Evolutionary conservation across 2,113 vertebrate genomes (phyloP), one percentile per base, ranked within the genome.

Genomic region (Asarcornis scutulata): DNA sequence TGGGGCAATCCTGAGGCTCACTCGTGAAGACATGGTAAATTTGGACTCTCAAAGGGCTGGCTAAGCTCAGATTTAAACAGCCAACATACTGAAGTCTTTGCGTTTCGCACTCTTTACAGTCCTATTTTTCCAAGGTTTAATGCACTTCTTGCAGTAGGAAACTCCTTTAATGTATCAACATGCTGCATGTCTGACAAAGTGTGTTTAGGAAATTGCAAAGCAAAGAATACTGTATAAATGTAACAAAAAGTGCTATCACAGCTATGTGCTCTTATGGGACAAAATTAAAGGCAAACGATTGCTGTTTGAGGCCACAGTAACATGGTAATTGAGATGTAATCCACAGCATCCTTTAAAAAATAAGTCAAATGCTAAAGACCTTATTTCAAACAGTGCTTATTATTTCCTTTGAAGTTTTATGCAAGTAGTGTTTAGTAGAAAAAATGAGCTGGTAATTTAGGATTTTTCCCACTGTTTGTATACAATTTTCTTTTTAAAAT

Each of bases 401-500:
- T 86, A 73, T 66, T 93, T 78, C 22, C 40, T 95, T 93, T 91
- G 78, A 85, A 94, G 69, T 21, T 18, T 88, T 74, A 79, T 27
- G 29, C 20, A 95, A 13, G 4, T 50, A 72, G 62, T 52, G 40
- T 76, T 94, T 86, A 73, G 53, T 79, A 82, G 76, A 94, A 94
- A 96, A 93, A 84, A 68, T 62, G 50, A 91, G 53, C 32, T 79
- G 55, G 90, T 38, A 91, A 86, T 81, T 85, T 40, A 93, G 93
- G 13, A 64, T 76, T 96, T 95, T 80, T 34, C 62, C 13, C 14
- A 84, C 77, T 69, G 34, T 63, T 89, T 89, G 55, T 76, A 88
- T 36, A 60, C 48, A 72, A 90, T 78, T 85, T 92, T 84, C 62
- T 84, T 94, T 93, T 82, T 66, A 71, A 90, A 93, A 91, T 83